Evolutionary conservation across 2,888 invertebrate species (phyloP).

Genomic region (Latrodectus hesperus): DNA sequence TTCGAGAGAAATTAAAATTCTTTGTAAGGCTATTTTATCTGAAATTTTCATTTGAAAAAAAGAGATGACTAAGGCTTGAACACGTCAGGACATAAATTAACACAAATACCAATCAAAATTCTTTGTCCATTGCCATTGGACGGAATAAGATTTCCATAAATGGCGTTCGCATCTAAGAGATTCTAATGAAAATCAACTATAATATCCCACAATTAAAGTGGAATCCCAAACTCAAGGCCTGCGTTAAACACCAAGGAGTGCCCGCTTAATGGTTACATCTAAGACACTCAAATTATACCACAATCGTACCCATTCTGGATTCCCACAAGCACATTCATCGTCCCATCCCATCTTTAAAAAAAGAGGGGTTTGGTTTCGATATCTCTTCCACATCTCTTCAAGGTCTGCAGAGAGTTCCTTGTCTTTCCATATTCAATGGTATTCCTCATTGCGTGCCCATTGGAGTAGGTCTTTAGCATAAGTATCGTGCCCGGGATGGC

Average conservation of each 20-base stretch:
- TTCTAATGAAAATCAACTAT: constrained; percentile 11
- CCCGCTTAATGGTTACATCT: constrained; percentile 34
- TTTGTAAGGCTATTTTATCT: too few species aligned
- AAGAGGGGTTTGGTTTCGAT: background rate
- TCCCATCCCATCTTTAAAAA: background rate
- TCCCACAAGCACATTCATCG: constrained; percentile 18
- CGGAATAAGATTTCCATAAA: constrained; percentile 4
- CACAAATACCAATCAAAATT: constrained; percentile 11
- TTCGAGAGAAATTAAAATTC: too few species aligned
- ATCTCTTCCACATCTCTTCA: constrained; percentile 21
- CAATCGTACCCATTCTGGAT: constrained; percentile 27
- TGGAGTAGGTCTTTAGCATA: constrained; percentile 8
- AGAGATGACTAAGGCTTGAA: too few species aligned
- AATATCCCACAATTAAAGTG: constrained; percentile 31
- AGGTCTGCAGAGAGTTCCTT: constrained; percentile 30
- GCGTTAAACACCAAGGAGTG: constrained; percentile 48
- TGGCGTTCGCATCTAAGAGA: constrained; percentile 16
- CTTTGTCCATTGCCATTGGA: constrained; percentile 52
- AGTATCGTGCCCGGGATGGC: background rate
- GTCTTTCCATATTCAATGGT: constrained; percentile 35
- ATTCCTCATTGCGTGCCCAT: background rate
- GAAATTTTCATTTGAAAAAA: too few species aligned
- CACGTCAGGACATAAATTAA: background rate
- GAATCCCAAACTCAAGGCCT: constrained; percentile 22
- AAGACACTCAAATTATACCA: constrained; percentile 19